Percentiles rank a stretch among this genome's conserved stretches.
These are phyloP conservation scores for Anadara kagoshimensis DNA, from an alignment of 1,140 invertebrate genomes.

Conservation along the genomic window DNA sequence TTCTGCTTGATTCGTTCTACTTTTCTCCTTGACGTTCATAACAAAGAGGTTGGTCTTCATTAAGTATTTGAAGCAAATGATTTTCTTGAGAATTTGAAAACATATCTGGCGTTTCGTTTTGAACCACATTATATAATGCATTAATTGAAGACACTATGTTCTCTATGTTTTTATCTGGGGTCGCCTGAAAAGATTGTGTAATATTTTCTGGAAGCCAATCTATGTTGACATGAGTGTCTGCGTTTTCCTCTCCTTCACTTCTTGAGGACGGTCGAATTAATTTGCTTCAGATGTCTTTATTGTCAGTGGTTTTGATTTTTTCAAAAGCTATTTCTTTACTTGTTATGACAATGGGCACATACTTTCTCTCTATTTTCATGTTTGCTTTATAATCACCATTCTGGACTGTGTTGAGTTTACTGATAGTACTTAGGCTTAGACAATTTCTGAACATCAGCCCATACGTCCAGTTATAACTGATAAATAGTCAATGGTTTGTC, in stretches of 20 bases:
- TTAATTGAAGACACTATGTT: too few relatives aligned
- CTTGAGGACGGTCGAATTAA: background rate
- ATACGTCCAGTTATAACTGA: slow-evolving; percentile 8
- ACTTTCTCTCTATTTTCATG: background rate
- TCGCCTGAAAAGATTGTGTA: background rate
- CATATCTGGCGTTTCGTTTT: background rate
- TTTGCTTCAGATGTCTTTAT: background rate
- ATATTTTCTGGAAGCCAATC: background rate
- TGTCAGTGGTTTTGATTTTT: slow-evolving; percentile 5
- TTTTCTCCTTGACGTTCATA: background rate
- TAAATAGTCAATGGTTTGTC: too few relatives aligned
- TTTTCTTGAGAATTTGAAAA: background rate
- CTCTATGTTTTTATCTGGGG: background rate
- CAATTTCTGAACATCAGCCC: background rate
- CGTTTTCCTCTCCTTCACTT: too few relatives aligned
- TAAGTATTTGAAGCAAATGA: background rate
- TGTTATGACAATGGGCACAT: background rate
- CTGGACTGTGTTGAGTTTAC: too few relatives aligned
- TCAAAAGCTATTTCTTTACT: background rate
- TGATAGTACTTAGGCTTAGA: background rate
- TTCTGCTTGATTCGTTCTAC: background rate
- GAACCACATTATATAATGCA: background rate
- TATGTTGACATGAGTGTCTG: too few relatives aligned
- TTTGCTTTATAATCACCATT: background rate
- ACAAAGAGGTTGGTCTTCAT: background rate